phyloP scores from a whole-genome alignment of 1,140 invertebrate genomes.

The Philopotamus ludificatus region DNA sequence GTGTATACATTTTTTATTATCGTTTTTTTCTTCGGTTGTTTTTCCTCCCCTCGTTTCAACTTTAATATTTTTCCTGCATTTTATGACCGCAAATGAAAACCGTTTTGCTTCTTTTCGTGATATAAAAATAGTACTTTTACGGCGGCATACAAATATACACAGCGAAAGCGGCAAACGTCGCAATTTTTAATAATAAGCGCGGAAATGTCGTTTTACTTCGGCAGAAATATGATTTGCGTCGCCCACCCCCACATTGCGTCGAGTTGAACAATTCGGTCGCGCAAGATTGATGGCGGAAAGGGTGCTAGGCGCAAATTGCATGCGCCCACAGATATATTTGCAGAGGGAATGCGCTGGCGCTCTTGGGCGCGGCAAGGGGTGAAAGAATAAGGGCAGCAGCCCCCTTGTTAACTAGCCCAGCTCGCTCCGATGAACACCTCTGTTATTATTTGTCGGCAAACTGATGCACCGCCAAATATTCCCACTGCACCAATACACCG shows the following conservation, averaged over 20 bases:
- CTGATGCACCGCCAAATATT: background rate
- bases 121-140: too few relatives aligned
- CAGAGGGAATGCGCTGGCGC: background rate
- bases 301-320: constrained; percentile 4
- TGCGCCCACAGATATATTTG: background rate
- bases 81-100: constrained; percentile 23
- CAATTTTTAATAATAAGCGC: too few relatives aligned
- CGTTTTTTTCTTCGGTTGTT: too few relatives aligned
- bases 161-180: too few relatives aligned
- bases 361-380: background rate
- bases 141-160: too few relatives aligned
- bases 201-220: too few relatives aligned
- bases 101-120: constrained; percentile 20
- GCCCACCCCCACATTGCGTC: too few relatives aligned
- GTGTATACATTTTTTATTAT: too few relatives aligned
- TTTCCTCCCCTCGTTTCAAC: constrained; percentile 21
- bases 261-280: too few relatives aligned
- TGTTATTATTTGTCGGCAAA: constrained; percentile 26
- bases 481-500: background rate
- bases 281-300: constrained; percentile 3
- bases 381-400: background rate
- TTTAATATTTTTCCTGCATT: constrained; percentile 28
- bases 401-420: constrained; percentile 21
- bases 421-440: constrained; percentile 13
- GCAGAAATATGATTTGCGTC: too few relatives aligned